A percentile compares a stretch with the other conserved stretches of the same genome.
Evolutionary conservation across 2,888 invertebrate genomes (phyloP).

Genomic region (Himalopsyche japonica): DNA sequence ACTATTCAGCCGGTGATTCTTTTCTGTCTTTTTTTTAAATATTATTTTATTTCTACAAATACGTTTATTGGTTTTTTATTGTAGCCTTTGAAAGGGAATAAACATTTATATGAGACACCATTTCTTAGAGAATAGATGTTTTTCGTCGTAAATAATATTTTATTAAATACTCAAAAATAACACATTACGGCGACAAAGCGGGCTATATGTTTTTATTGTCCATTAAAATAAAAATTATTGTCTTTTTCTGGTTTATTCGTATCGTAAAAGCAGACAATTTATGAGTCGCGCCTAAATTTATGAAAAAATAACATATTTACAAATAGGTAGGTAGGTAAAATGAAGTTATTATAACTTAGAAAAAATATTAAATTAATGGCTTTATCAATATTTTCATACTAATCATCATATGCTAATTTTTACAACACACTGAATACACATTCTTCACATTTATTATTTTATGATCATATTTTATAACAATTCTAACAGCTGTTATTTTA

Average conservation of each 20-base stretch:
- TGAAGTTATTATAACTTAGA: too few species aligned
- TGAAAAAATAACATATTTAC: neutral
- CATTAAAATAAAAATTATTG: neutral
- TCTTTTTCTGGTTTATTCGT: neutral
- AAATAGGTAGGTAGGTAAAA: too few species aligned
- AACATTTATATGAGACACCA: conserved; percentile 5
- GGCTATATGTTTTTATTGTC: neutral
- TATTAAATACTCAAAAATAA: conserved; percentile 3
- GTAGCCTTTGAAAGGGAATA: conserved; percentile 17
- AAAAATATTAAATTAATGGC: too few species aligned
- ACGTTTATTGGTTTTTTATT: conserved; percentile 17
- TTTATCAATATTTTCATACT: too few species aligned
- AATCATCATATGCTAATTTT: too few species aligned
- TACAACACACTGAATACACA: too few species aligned
- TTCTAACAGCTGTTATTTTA: too few species aligned
- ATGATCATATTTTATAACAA: too few species aligned
- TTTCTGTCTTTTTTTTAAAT: neutral
- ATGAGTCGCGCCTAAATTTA: neutral
- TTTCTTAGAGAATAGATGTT: conserved; percentile 3
- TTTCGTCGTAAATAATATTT: conserved; percentile 21
- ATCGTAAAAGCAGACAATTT: neutral
- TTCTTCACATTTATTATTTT: too few species aligned
- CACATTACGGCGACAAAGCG: neutral
- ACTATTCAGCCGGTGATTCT: neutral
- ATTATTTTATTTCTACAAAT: conserved; percentile 14